These are phyloP conservation scores for Trisateles emortualis DNA, from an alignment of 2,888 invertebrate species.

Conservation along the genomic window DNA sequence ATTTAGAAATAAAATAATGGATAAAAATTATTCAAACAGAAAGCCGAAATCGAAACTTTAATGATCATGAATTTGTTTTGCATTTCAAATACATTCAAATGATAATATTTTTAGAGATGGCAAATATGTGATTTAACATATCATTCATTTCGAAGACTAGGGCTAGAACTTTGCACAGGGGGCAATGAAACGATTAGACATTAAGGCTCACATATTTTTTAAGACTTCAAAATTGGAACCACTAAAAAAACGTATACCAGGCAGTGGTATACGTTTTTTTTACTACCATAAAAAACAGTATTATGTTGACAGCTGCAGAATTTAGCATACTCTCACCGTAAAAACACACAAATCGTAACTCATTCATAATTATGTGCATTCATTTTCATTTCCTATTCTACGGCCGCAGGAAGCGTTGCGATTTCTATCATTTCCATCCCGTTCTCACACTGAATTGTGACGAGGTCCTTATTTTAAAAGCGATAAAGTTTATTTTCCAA, in stretches of 20 bases:
- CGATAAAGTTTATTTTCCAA: slow-evolving; percentile 54
- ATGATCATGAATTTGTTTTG: no score
- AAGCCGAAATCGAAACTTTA: neutral
- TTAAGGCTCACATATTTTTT: no score
- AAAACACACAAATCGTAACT: slow-evolving; percentile 45
- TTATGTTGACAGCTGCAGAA: no score
- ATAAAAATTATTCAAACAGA: slow-evolving; percentile 6
- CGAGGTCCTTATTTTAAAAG: slow-evolving; percentile 36
- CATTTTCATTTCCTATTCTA: slow-evolving; percentile 67
- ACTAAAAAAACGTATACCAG: no score
- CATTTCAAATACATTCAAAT: no score
- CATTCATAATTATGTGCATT: slow-evolving; percentile 63
- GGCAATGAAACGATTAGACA: no score
- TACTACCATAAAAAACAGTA: neutral
- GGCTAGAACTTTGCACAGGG: no score
- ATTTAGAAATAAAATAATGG: slow-evolving; percentile 12
- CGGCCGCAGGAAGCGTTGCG: slow-evolving; percentile 73
- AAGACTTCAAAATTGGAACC: no score
- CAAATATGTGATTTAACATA: no score
- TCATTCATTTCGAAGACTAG: no score
- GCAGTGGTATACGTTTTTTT: neutral
- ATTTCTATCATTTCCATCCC: slow-evolving; percentile 72
- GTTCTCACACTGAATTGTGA: slow-evolving; percentile 49
- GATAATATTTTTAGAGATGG: no score
- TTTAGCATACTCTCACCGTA: slow-evolving; percentile 15